Conservation (phyloP, 2,888 invertebrate species). For the Melanchra persicariae region DNA sequence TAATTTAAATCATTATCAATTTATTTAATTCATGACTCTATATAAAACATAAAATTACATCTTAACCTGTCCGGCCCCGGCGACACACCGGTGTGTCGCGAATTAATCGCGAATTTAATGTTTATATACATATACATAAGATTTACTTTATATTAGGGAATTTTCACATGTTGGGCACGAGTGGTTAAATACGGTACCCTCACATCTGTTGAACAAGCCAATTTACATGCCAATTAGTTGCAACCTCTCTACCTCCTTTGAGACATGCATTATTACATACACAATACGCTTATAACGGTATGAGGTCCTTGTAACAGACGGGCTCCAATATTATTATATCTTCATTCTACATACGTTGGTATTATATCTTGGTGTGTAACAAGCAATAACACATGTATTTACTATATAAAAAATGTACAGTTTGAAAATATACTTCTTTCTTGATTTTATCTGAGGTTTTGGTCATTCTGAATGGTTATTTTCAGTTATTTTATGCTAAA, state of each 20-base stretch:
- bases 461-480: not conserved
- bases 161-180: too few species aligned
- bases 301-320: slow-evolving; percentile 1
- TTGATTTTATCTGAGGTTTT: not conserved
- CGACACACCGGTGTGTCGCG: too few species aligned
- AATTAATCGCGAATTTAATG: too few species aligned
- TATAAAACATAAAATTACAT: not conserved
- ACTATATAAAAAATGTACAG: not conserved
- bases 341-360: not conserved
- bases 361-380: not conserved
- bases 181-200: not conserved
- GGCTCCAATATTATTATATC: not conserved
- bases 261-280: slow-evolving; percentile 36
- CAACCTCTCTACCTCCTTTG: slow-evolving; percentile 29
- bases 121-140: too few species aligned
- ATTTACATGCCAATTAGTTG: slow-evolving; percentile 38
- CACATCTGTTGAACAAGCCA: slow-evolving; percentile 10
- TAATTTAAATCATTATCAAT: too few species aligned
- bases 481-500: too few species aligned
- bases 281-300: slow-evolving; percentile 23
- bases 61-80: too few species aligned
- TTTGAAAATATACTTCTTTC: not conserved
- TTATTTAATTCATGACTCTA: not conserved
- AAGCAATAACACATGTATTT: not conserved
- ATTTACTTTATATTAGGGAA: too few species aligned